Percentiles rank a stretch among this genome's conserved stretches.
Conservation (phyloP, 2,113 vertebrate species). For the Acrocephalus arundinaceus region DNA sequence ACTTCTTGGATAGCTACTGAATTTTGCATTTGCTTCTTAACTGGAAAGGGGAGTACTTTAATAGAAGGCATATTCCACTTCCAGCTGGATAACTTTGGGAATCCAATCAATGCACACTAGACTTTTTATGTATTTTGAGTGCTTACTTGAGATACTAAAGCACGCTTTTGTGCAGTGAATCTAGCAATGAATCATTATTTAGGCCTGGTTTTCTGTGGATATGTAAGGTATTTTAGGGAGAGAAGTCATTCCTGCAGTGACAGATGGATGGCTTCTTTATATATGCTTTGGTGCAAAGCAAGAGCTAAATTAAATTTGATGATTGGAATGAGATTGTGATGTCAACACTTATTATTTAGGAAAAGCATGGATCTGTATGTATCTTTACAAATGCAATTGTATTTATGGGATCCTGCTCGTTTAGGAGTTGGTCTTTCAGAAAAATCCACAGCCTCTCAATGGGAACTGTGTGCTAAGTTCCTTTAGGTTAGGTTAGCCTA, state of each 20-base stretch:
- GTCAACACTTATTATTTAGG: neutral
- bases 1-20: neutral
- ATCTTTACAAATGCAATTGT: neutral
- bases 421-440: neutral
- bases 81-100: neutral
- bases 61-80: neutral
- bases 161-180: neutral
- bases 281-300: neutral
- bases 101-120: neutral
- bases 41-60: neutral
- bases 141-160: neutral
- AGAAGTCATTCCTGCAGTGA: neutral
- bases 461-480: neutral
- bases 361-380: neutral
- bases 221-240: neutral
- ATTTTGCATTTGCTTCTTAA: neutral
- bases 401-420: neutral
- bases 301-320: neutral
- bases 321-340: neutral
- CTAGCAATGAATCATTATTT: neutral
- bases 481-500: neutral
- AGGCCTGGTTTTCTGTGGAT: neutral
- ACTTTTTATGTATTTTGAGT: neutral
- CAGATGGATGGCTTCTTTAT: conserved; percentile 14
- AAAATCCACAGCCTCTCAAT: neutral